Evolutionary conservation across 2,113 vertebrate genomes (phyloP).

Genomic region (Pterocles burchelli): DNA sequence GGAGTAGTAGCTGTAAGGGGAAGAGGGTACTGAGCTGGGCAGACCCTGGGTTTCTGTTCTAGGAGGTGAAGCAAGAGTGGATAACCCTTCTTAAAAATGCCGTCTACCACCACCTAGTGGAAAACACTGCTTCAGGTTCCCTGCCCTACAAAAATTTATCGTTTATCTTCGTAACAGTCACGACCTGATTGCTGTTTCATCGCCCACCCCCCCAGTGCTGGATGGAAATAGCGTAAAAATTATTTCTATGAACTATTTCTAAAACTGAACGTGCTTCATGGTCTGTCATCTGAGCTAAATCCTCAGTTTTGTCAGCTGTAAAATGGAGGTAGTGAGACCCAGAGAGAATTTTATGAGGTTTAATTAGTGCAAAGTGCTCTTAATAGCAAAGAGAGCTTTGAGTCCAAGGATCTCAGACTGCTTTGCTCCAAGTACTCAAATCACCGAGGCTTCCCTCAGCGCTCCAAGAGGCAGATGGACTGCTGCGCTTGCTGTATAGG

Average conservation of each 20-base stretch:
- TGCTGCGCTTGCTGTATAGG: not conserved
- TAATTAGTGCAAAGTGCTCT: conserved; percentile 28
- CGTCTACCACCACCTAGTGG: conserved; percentile 14
- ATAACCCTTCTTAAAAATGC: not conserved
- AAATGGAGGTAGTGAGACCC: not conserved
- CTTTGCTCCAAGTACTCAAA: conserved; percentile 1
- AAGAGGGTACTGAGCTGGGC: not conserved
- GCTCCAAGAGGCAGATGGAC: not conserved
- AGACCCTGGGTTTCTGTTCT: not conserved
- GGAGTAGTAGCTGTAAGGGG: not conserved
- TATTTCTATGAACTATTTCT: not conserved
- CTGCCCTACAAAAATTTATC: not conserved
- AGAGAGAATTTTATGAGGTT: not conserved
- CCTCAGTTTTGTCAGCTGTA: not conserved
- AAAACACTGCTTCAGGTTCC: not conserved
- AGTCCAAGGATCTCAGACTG: not conserved
- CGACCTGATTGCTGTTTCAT: not conserved
- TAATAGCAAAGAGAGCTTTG: not conserved
- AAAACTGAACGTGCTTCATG: not conserved
- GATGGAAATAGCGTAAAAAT: not conserved
- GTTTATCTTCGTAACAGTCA: not conserved
- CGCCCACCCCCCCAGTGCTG: fast-evolving
- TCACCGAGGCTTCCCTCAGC: not conserved
- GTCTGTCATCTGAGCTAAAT: not conserved
- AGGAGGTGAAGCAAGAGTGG: not conserved